These are phyloP conservation scores for Danio aesculapii DNA, from an alignment of 2,797 vertebrate genomes.

Conservation along the genomic window DNA sequence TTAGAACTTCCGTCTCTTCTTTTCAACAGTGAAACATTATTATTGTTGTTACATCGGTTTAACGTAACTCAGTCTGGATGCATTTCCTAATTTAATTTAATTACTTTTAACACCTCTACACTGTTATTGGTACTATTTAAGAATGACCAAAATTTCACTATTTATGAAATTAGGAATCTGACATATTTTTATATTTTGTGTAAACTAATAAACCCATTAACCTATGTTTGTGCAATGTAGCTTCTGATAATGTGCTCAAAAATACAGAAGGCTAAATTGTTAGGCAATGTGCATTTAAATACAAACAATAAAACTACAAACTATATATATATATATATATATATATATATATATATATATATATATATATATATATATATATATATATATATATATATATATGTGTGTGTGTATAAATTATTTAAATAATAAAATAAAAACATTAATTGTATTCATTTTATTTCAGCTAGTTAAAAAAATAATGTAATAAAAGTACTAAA, in stretches of 20 bases:
- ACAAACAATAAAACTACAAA: too few species aligned
- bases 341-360: too few species aligned
- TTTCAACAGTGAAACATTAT: constrained; percentile 7
- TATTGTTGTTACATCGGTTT: neutral
- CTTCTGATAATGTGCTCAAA: neutral
- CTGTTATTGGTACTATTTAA: too few species aligned
- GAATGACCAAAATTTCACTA: neutral
- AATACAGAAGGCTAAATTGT: neutral
- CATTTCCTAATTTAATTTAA: neutral
- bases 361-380: too few species aligned
- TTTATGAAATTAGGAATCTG: neutral
- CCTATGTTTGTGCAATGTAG: neutral
- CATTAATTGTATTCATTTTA: too few species aligned
- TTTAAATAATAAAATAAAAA: too few species aligned
- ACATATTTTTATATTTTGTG: neutral
- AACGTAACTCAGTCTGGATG: constrained; percentile 5
- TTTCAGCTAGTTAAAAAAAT: too few species aligned
- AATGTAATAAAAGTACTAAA: too few species aligned
- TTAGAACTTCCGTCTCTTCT: constrained; percentile 26
- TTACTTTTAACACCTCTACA: too few species aligned
- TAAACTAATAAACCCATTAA: neutral
- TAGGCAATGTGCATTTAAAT: neutral
- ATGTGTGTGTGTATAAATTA: too few species aligned
- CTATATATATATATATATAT: too few species aligned
- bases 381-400: too few species aligned